Base-by-base conservation (phyloP, 2,888 invertebrate genomes). In the Pyrrhosoma nymphula region DNA sequence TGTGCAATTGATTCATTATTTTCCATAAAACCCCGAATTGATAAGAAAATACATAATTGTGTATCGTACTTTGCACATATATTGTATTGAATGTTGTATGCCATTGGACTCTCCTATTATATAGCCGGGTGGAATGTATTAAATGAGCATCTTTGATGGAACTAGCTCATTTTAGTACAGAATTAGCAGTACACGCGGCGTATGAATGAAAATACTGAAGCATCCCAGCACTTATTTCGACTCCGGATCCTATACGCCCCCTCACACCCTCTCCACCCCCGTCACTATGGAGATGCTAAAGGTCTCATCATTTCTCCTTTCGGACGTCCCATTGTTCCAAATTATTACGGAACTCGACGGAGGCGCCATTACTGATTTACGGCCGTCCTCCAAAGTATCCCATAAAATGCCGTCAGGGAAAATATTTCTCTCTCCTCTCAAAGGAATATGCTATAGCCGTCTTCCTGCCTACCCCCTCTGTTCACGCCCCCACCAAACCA, bases 321-420 rank as follows among this genome's bases (percentile, higher is more conserved):
- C 0, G 30, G 12, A n/a, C 82, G 16, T n/a, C 82, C 82, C 82
- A 35, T 35, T 82, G 82, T 30, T 35, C 35, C 82, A 30, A 82
- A 82, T 82, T 82, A 82, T 82, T 82, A n/a, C 35, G 8, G 35
- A 35, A 82, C 16, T 23, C 82, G 82, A 82, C 82, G 30, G 82
- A 82, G 82, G 35, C 82, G 82, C 82, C 82, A 82, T 82, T 82
- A 35, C 82, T 35, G 82, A 82, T 82, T 82, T 82, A 82, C 35
- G 82, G 35, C 35, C 82, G 12, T 4, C 0, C 35, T 18, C 82
- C 35, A 35, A 26, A 69, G 26, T 69, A 35, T 82, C 82, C 30
- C 35, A 82, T 35, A 82, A 35, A 82, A 82, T 82, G 16, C 82
- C 82, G 16, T 14, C 30, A 16, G 35, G 35, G 35, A 82, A 75